Conservation (phyloP, 2,113 vertebrate genomes). For the Cnemophilus loriae region DNA sequence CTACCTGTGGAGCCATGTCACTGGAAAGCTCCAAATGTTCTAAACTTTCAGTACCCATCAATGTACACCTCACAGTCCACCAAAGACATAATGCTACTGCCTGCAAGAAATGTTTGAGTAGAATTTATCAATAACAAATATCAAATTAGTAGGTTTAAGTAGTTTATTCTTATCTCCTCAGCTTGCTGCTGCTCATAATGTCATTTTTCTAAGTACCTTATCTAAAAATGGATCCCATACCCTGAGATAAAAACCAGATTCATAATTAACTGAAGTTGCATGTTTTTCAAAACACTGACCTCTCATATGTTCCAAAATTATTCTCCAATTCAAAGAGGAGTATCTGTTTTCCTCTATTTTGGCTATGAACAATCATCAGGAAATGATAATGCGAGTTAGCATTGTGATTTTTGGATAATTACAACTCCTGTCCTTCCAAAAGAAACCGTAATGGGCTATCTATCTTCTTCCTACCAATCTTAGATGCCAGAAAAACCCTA, state of each 20-base stretch:
- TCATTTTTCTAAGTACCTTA: not conserved
- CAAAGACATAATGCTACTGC: not conserved
- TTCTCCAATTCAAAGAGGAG: not conserved
- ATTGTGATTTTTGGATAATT: constrained; percentile 58
- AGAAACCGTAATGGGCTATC: not conserved
- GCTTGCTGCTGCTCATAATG: not conserved
- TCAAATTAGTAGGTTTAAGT: not conserved
- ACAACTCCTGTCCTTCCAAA: constrained; percentile 9
- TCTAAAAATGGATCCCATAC: not conserved
- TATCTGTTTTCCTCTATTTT: constrained; percentile 24
- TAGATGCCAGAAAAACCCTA: not conserved
- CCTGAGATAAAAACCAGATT: not conserved
- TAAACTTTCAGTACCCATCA: not conserved
- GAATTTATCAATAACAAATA: not conserved
- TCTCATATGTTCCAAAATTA: not conserved
- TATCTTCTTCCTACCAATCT: not conserved
- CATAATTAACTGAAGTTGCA: not conserved
- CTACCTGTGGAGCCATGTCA: not conserved
- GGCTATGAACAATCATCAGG: constrained; percentile 3
- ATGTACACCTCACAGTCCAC: not conserved
- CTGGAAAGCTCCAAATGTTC: not conserved
- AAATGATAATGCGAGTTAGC: not conserved
- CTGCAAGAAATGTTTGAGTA: not conserved
- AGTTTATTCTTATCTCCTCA: not conserved
- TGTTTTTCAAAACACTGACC: not conserved